A percentile compares a stretch with the other conserved stretches of the same genome.
Conservation (phyloP, 2,113 vertebrate species). For the Leptobrachium ailaonicum region DNA sequence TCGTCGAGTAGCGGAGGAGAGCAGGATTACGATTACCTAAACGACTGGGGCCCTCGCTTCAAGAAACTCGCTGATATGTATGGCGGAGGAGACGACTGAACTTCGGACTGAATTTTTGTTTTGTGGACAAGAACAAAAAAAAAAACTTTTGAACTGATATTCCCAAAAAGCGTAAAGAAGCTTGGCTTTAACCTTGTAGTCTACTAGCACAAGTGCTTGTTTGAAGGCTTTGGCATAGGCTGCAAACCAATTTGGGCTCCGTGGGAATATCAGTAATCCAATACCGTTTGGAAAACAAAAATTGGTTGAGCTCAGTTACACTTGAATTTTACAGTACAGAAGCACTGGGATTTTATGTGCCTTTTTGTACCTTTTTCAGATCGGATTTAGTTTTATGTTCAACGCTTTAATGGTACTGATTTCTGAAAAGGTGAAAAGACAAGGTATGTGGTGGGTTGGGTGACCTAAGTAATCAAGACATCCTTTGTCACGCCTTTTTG, state of each 20-base stretch:
- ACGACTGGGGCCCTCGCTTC: constrained; percentile 97
- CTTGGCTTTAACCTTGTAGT: constrained; percentile 98
- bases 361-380: constrained; percentile 99
- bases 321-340: constrained; percentile 99
- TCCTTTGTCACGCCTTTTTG: constrained; percentile 78
- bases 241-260: constrained; percentile 80
- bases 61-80: constrained; percentile 99
- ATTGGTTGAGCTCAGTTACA: constrained; percentile 95
- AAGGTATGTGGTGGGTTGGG: constrained; percentile 76
- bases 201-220: constrained; percentile 94
- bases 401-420: constrained; percentile 99
- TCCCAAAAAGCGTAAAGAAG: constrained; percentile 85
- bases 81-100: constrained; percentile 92
- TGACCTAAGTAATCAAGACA: constrained; percentile 86
- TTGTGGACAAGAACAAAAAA: constrained; percentile 85
- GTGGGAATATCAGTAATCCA: constrained; percentile 86
- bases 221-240: constrained; percentile 89
- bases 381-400: constrained; percentile 99
- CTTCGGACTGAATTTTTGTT: constrained; percentile 71
- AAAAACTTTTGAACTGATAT: constrained; percentile 82
- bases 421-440: constrained; percentile 87
- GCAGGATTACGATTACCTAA: constrained; percentile 99
- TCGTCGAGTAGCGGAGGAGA: constrained; percentile 96
- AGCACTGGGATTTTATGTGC: constrained; percentile 99
- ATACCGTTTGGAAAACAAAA: constrained; percentile 85